Evolutionary conservation across 2,797 vertebrate species (phyloP), one percentile per base, ranked within the genome.

Genomic region (Chelon auratus): DNA sequence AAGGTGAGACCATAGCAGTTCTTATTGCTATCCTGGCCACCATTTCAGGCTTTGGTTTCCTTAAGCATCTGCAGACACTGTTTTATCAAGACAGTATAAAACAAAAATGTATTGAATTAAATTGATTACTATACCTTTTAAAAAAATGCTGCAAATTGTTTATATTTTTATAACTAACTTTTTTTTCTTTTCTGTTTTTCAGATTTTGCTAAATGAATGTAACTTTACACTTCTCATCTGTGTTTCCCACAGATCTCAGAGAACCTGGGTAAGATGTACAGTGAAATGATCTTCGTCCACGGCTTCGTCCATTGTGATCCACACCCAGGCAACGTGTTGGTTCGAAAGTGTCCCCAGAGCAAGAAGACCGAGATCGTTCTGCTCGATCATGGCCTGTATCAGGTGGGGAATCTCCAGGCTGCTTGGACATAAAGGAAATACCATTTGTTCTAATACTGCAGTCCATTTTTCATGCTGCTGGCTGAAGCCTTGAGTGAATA

Each of bases 281-380:
- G 98, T 0, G 98, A 99, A 89, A 99, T 99, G 98, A 97, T 99
- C 84, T 99, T 99, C 43, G 94, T 99, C 81, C 95, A 97, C 0
- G 98, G 98, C 56, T 99, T 99, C 3, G 97, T 99, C 71, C 98
- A 99, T 92, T 99, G 98, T 50, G 98, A 99, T 80, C 98, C 97
- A 0, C 98, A 99, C 83, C 98, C 98, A 0, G 98, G 98, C 56
- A 99, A 99, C 0, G 96, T 99, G 72, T 75, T 99, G 74, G 97
- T 99, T 70, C 94, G 94, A 81, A 97, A 96, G 74, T 93, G 91
- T 77, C 93, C 94, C 1, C 70, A 26, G 54, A 96, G 93, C 26
- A 93, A 92, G 17, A 95, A 93, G 87, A 92, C 94, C 0, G 93
- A 98, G 90, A 95, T 99, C 47, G 90, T 97, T 64, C 95, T 99